A percentile compares a stretch with the other conserved stretches of the same genome.
These are phyloP conservation scores for Bombylius major DNA, from an alignment of 2,888 invertebrate species.

Conservation along the genomic window DNA sequence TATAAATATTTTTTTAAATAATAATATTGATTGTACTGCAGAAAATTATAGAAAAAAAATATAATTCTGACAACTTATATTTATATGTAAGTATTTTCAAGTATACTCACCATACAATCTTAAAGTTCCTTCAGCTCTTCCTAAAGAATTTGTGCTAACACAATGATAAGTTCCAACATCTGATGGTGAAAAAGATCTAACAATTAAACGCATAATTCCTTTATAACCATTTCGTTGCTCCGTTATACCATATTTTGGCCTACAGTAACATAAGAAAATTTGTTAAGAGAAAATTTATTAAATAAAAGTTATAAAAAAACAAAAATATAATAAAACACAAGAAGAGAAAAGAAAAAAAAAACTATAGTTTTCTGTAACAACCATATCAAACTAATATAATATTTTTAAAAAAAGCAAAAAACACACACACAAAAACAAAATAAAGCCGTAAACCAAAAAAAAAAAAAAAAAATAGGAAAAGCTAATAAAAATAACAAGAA, in stretches of 20 bases:
- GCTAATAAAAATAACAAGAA: too few species aligned
- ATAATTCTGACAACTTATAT: too few species aligned
- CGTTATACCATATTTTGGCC: constrained; percentile 37
- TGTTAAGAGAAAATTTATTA: neutral
- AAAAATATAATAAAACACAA: neutral
- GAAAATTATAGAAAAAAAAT: too few species aligned
- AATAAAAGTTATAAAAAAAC: neutral
- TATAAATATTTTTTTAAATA: too few species aligned
- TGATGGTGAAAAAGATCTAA: constrained; percentile 40
- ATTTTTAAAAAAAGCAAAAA: too few species aligned
- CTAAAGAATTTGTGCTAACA: constrained; percentile 53
- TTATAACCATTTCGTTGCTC: constrained; percentile 36
- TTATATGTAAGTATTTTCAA: too few species aligned
- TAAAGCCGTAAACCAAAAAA: too few species aligned
- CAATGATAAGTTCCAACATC: constrained; percentile 69
- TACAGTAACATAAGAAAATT: constrained; percentile 8
- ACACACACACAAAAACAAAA: too few species aligned
- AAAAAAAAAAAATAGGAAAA: too few species aligned
- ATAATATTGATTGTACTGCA: too few species aligned
- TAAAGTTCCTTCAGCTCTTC: constrained; percentile 50
- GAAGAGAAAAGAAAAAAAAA: neutral
- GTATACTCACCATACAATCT: constrained; percentile 44
- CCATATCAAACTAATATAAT: too few species aligned
- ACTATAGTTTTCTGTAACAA: neutral
- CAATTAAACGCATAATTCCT: constrained; percentile 34